Evolutionary conservation across 2,888 invertebrate genomes (phyloP), one percentile per base, ranked within the genome.

Genomic region (Agriopis leucophaearia): DNA sequence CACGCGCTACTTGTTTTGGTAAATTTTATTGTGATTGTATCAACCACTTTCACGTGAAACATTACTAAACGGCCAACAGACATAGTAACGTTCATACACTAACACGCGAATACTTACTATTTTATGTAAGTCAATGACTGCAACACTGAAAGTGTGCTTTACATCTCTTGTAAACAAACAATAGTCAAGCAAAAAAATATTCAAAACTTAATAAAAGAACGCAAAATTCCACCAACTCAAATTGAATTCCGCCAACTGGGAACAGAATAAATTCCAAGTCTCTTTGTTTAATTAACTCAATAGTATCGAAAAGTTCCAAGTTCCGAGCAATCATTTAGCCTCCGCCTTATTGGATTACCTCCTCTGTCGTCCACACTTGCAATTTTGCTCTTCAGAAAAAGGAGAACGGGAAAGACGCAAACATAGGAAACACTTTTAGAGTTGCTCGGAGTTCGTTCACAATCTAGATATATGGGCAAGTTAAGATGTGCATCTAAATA

Each of bases 401-500:
- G 74, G 66, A 70, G 74, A 59, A 57, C 61, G 61, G 44, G 58
- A 67, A 57, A 58, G 58, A 63, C 54, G 60, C 55, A 61, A 66
- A 67, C 42, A 64, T 70, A 77, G 79, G 79, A 84, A 88, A 88
- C 87, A 86, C 83, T 86, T 84, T 81, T 80, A 74, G 81, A 85
- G 83, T 76, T 78, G 78, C 79, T 78, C 77, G 80, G 69, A 55
- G 79, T 58, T 60, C 48, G 59, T 88, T 77, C 86, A 87, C 92
- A 92, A 93, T 92, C 92, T 91, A 93, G 93, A 93, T 93, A 92
- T 92, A 94, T 91, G 88, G 87, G 81, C 84, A 86, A 91, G 92
- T 93, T 93, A 92, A 93, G 93, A 94, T 94, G 93, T 90, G 90
- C 93, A 92, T 93, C 94, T 93, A 93, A 93, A 94, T 92, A 92